These are phyloP conservation scores for Oligia strigilis DNA, from an alignment of 2,888 invertebrate species.

Conservation along the genomic window DNA sequence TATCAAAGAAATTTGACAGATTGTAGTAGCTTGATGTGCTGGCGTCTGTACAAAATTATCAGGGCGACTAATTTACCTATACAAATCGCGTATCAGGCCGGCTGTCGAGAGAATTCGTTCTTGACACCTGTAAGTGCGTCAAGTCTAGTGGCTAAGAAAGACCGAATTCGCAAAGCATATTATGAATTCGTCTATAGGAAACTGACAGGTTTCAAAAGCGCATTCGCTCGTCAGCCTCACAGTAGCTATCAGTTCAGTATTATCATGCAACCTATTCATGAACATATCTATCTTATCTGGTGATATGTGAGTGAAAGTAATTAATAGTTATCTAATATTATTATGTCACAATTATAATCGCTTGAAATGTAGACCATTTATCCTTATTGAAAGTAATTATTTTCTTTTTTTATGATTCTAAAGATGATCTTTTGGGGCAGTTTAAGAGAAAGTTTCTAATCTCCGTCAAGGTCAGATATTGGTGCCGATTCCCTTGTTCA, in stretches of 20 bases:
- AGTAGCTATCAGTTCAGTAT: neutral
- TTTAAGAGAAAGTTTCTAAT: neutral
- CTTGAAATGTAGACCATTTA: neutral
- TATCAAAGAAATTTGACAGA: too few species aligned
- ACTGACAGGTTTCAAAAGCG: neutral
- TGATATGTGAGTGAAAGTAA: conserved; percentile 10
- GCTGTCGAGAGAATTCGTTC: too few species aligned
- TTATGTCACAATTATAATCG: neutral
- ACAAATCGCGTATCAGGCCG: neutral
- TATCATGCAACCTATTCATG: neutral
- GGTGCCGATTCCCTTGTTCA: too few species aligned
- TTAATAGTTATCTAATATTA: neutral
- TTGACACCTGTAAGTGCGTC: too few species aligned
- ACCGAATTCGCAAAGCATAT: neutral
- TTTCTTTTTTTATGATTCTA: neutral
- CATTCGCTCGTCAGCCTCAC: neutral
- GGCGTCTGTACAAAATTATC: too few species aligned
- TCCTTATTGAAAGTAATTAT: too few species aligned
- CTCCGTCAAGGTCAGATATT: neutral
- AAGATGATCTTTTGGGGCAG: neutral
- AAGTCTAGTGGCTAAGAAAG: neutral
- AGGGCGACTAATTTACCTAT: neutral
- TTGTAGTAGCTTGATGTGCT: too few species aligned
- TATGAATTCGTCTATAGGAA: neutral
- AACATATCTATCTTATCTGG: neutral